Evolutionary conservation across 2,797 vertebrate species (phyloP).

Genomic region (Ceyx erithaca): DNA sequence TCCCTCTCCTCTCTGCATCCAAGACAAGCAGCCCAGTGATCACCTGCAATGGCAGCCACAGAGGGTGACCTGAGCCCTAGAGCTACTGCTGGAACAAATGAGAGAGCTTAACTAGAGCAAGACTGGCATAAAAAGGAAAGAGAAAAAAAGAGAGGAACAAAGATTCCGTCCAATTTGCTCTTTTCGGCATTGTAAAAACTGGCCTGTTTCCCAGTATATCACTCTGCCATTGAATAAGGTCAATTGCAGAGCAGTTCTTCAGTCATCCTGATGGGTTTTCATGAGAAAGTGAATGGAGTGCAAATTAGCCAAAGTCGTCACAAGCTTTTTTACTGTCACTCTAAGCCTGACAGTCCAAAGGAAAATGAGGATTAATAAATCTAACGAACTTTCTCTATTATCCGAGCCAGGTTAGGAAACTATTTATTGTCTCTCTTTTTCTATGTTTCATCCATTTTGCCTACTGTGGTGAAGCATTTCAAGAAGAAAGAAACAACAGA

Average conservation of each 20-base stretch:
- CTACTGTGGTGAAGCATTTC: slow-evolving; percentile 56
- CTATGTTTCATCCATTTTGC: slow-evolving; percentile 62
- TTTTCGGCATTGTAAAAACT: slow-evolving; percentile 83
- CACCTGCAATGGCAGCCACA: slow-evolving; percentile 75
- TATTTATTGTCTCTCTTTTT: slow-evolving; percentile 73
- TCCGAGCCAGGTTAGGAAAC: slow-evolving; percentile 76
- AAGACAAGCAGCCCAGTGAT: slow-evolving; percentile 44
- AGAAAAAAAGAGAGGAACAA: slow-evolving; percentile 77
- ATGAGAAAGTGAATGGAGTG: slow-evolving; percentile 82
- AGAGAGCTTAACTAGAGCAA: slow-evolving; percentile 78
- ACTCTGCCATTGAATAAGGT: slow-evolving; percentile 82
- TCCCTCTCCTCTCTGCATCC: background rate
- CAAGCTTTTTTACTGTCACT: slow-evolving; percentile 83
- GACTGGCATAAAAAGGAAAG: slow-evolving; percentile 76
- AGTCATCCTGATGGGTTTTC: slow-evolving; percentile 82
- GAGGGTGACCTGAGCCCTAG: slow-evolving; percentile 75
- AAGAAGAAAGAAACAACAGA: slow-evolving; percentile 45
- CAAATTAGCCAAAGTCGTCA: slow-evolving; percentile 84
- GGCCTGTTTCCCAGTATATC: slow-evolving; percentile 85
- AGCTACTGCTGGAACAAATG: slow-evolving; percentile 73
- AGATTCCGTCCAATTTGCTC: slow-evolving; percentile 85
- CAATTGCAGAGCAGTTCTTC: slow-evolving; percentile 80
- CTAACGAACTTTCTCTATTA: slow-evolving; percentile 73
- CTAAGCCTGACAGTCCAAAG: slow-evolving; percentile 78
- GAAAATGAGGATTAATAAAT: slow-evolving; percentile 78